Percentiles rank a stretch among this genome's conserved stretches.
phyloP scores from a whole-genome alignment of 2,888 invertebrate genomes.

The Ashinkailepas kermadecensis region DNA sequence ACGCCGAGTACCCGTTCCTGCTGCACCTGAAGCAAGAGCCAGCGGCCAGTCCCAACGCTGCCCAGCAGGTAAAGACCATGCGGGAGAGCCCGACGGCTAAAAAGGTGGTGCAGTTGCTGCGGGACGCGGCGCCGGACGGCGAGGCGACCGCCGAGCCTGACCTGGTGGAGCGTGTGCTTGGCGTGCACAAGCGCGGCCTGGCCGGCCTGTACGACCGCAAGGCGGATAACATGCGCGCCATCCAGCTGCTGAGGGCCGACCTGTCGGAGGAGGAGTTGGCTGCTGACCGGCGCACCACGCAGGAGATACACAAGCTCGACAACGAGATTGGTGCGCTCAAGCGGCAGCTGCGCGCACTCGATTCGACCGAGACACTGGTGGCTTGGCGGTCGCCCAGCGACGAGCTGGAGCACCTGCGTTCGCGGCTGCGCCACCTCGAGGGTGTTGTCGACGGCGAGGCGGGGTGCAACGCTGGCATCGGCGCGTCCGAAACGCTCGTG shows the following conservation, averaged over 20 bases:
- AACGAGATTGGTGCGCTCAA: not conserved
- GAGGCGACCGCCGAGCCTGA: not conserved
- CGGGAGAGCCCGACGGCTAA: not conserved
- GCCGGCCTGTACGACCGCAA: not conserved
- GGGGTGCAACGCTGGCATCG: not conserved
- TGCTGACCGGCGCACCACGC: not conserved
- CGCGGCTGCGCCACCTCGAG: not conserved
- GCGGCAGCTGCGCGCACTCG: not conserved
- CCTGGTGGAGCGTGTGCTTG: slow-evolving; percentile 3
- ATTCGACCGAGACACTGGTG: not conserved
- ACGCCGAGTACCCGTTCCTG: not conserved
- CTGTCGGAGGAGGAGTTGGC: not conserved
- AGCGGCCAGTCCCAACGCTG: not conserved
- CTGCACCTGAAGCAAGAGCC: not conserved
- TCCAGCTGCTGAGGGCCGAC: not conserved
- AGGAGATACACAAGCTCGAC: not conserved
- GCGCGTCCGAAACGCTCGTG: not conserved
- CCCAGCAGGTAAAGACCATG: not conserved
- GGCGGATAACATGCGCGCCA: not conserved
- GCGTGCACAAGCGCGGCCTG: not conserved
- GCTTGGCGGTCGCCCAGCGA: slow-evolving; percentile 10
- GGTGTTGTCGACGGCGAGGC: not conserved
- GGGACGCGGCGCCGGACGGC: not conserved
- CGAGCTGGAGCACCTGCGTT: not conserved
- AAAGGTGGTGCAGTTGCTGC: not conserved